Evolutionary conservation across 2,888 invertebrate species (phyloP), one percentile per base, ranked within the genome.

Genomic region (Pheosia gnoma): DNA sequence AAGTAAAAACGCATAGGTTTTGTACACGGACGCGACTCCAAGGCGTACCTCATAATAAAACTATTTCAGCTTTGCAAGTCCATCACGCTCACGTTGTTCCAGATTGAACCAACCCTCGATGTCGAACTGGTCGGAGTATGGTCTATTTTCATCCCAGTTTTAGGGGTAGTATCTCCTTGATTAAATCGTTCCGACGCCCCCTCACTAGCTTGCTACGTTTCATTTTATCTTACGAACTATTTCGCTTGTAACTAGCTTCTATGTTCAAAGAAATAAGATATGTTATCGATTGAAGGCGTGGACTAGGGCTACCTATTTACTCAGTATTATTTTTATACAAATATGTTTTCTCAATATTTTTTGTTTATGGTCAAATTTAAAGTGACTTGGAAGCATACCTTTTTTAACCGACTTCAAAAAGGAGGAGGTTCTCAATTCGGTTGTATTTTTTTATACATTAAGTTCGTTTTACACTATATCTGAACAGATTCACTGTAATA

Each of bases 101-200:
- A 68, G 61, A 67, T 65, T 71, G 63, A 68, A 80, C 45, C 57
- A 79, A 77, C 74, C 74, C 68, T 65, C 72, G 75, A 69, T 74
- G 77, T 72, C 68, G 75, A 72, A 70, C 66, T 67, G 70, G 39
- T 55, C 72, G 74, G 74, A 77, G 79, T 80, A 79, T 80, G 78
- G 82, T 81, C 79, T 83, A 86, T 90, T 88, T 89, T 87, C 82
- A 82, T 77, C 80, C 78, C 79, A 81, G 80, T 83, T 80, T 83
- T 78, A 80, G 79, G 81, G 79, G 81, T 75, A 82, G 81, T 75
- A 80, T 79, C 80, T 80, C 85, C 89, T 88, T 90, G 89, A 90
- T 89, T 90, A 89, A 87, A 89, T 85, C 85, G 87, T 88, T 88
- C 86, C 80, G 80, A 74, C 79, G 81, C 79, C 74, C 80, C 71